Conservation (phyloP, 2,888 invertebrate genomes). For the Lasioglossum oenotherae region DNA sequence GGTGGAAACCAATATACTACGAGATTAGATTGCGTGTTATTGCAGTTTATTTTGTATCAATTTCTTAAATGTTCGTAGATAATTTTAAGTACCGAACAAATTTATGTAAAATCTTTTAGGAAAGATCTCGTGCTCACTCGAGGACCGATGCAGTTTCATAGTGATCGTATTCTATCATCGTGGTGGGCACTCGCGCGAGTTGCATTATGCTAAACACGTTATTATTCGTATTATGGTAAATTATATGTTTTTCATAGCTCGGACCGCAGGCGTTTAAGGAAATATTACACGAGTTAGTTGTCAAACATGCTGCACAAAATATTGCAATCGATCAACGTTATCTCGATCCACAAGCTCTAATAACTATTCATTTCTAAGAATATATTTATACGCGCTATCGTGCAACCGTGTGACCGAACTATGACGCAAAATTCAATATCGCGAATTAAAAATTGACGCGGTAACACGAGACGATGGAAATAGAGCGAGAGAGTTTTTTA, state of each 20-base stretch:
- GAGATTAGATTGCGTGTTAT: neutral
- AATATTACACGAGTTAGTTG: slow-evolving; percentile 1
- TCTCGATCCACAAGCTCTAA: neutral
- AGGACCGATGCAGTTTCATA: neutral
- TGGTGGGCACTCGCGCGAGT: neutral
- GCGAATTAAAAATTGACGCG: slow-evolving; percentile 13
- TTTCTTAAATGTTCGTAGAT: neutral
- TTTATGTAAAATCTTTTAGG: neutral
- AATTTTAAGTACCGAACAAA: neutral
- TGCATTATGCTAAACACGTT: neutral
- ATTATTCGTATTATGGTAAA: neutral
- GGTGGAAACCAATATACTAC: too few relatives aligned
- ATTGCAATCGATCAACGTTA: slow-evolving; percentile 15
- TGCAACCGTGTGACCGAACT: neutral
- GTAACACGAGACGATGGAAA: slow-evolving; percentile 34
- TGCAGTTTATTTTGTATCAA: neutral
- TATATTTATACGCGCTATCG: neutral
- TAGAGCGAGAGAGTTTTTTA: slow-evolving; percentile 56
- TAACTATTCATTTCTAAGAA: slow-evolving; percentile 5
- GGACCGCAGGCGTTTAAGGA: neutral
- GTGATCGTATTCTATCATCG: neutral
- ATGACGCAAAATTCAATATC: slow-evolving; percentile 18
- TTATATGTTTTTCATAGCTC: neutral
- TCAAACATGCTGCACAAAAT: neutral
- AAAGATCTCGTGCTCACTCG: neutral